phyloP scores from a whole-genome alignment of 2,888 invertebrate genomes.

The Ecdyonurus torrentis region DNA sequence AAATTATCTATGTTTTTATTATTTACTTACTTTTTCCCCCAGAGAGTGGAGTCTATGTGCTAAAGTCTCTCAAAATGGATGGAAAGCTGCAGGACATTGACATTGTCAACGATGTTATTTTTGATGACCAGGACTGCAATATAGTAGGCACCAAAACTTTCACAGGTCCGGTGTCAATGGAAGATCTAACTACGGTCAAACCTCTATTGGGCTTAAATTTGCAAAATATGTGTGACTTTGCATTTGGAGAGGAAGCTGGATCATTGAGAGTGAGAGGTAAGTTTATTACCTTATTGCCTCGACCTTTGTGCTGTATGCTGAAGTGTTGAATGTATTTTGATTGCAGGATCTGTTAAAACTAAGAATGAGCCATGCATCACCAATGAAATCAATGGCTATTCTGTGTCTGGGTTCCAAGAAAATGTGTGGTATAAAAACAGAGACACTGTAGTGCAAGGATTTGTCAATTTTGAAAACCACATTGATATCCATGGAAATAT shows the following conservation, averaged over 20 bases:
- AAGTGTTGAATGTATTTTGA: conserved; percentile 8
- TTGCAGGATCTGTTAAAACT: conserved; percentile 29
- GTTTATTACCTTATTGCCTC: conserved; percentile 10
- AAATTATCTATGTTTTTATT: too few relatives aligned
- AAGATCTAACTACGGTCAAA: neutral
- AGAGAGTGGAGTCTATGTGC: conserved; percentile 16
- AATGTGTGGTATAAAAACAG: conserved; percentile 33
- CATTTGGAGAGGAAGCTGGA: conserved; percentile 15
- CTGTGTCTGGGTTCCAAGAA: conserved; percentile 23
- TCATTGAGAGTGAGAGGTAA: conserved; percentile 24
- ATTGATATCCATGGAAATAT: too few relatives aligned
- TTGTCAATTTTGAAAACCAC: conserved; percentile 10
- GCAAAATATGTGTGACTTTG: neutral
- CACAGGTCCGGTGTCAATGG: neutral
- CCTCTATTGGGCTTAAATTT: conserved; percentile 17
- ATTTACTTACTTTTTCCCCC: too few relatives aligned
- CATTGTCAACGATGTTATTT: neutral
- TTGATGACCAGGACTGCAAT: conserved; percentile 4
- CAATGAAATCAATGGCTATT: conserved; percentile 24
- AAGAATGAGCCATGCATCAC: conserved; percentile 25
- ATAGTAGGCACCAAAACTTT: conserved; percentile 16
- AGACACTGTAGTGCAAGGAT: conserved; percentile 7
- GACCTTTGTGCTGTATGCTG: too few relatives aligned
- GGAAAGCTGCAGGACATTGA: neutral
- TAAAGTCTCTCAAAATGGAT: conserved; percentile 20